These are phyloP conservation scores for Bolborhynchus lineola DNA, from an alignment of 2,113 vertebrate species.

Conservation along the genomic window DNA sequence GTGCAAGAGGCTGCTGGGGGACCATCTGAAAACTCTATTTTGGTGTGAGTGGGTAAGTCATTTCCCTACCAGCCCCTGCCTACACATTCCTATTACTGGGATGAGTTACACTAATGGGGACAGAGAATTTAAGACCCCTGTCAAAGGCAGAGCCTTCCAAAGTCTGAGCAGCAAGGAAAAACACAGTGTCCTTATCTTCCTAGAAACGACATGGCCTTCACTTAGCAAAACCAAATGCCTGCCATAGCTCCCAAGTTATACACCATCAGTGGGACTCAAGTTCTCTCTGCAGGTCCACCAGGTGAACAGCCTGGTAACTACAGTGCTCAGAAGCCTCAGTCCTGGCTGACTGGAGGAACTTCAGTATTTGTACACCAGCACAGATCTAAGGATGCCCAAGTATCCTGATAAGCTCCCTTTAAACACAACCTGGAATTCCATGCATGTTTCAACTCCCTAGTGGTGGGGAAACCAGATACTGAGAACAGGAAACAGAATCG, in stretches of 20 bases:
- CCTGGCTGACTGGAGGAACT: not conserved
- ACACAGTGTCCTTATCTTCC: not conserved
- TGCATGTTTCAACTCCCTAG: not conserved
- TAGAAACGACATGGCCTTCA: not conserved
- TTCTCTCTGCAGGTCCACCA: not conserved
- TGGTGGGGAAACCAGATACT: not conserved
- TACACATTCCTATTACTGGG: not conserved
- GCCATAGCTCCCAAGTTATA: not conserved
- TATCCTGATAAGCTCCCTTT: not conserved
- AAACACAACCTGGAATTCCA: not conserved
- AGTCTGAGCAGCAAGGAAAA: not conserved
- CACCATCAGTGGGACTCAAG: accelerated
- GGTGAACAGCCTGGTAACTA: not conserved
- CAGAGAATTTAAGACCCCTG: not conserved
- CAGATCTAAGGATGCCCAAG: not conserved
- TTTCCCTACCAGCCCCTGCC: not conserved
- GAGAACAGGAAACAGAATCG: not conserved
- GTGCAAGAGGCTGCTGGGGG: not conserved
- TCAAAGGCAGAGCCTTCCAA: not conserved
- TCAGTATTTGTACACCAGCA: not conserved
- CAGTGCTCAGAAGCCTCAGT: not conserved
- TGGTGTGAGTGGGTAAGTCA: not conserved
- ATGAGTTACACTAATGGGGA: not conserved
- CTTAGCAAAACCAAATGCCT: not conserved
- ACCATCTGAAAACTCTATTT: not conserved